Evolutionary conservation across 2,888 invertebrate species (phyloP).

Genomic region (Catocala fraxini): DNA sequence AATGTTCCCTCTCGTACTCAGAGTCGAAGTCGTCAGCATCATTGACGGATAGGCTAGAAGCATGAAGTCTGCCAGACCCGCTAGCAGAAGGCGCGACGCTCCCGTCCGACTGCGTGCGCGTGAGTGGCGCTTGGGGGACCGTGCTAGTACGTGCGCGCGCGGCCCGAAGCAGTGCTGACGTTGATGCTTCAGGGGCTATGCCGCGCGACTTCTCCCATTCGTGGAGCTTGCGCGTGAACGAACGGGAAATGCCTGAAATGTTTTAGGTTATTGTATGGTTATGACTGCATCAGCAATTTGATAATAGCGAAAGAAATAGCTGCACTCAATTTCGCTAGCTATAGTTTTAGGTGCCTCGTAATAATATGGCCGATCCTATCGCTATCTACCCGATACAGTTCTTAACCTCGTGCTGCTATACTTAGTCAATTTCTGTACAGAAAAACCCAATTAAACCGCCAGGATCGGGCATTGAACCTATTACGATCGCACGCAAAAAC

Average conservation of each 20-base stretch:
- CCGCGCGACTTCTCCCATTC: conserved; percentile 97
- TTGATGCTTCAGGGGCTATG: conserved; percentile 94
- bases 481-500: no score
- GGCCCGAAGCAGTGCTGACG: conserved; percentile 91
- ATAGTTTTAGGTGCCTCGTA: no score
- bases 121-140: conserved; percentile 78
- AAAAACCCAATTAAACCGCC: no score
- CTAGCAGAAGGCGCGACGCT: conserved; percentile 89
- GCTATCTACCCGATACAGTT: no score
- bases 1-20: conserved; percentile 85
- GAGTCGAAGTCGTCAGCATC: conserved; percentile 90
- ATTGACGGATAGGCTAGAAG: conserved; percentile 91
- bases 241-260: conserved; percentile 91
- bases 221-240: conserved; percentile 95
- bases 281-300: background rate
- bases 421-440: no score
- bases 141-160: conserved; percentile 69
- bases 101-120: conserved; percentile 92
- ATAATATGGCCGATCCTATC: no score
- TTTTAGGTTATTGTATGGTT: background rate
- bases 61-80: conserved; percentile 89
- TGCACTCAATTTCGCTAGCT: no score
- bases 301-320: no score
- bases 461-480: no score
- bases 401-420: no score